These are phyloP conservation scores for Hepsetus odoe DNA, from an alignment of 2,113 vertebrate species.

Conservation along the genomic window DNA sequence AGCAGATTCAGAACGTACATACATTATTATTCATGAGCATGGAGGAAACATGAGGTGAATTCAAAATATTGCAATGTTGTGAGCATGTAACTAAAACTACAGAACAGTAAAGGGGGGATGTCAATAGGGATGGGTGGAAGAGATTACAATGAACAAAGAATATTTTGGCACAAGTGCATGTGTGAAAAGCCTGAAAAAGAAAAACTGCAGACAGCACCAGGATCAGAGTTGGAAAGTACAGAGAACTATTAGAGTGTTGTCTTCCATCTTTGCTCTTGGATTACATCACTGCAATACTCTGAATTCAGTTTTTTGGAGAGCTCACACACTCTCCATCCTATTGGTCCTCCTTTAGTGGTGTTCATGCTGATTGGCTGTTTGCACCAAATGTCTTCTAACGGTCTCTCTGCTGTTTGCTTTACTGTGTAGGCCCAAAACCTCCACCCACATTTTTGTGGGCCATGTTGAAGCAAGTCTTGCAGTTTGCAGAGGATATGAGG, in stretches of 20 bases:
- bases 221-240: slow-evolving; percentile 16
- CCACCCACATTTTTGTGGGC: slow-evolving; percentile 9
- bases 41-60: slow-evolving; percentile 51
- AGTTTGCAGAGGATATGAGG: slow-evolving; percentile 10
- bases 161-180: slow-evolving; percentile 29
- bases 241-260: slow-evolving; percentile 15
- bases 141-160: slow-evolving; percentile 10
- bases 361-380: slow-evolving; percentile 58
- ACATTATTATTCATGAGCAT: slow-evolving; percentile 67
- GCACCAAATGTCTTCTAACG: slow-evolving; percentile 50
- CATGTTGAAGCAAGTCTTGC: slow-evolving; percentile 33
- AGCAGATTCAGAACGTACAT: slow-evolving; percentile 70
- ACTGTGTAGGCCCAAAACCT: slow-evolving; percentile 52
- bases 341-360: slow-evolving; percentile 55
- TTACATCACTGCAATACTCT: slow-evolving; percentile 46
- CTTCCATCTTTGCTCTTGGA: slow-evolving; percentile 38
- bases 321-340: slow-evolving; percentile 31
- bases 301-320: slow-evolving; percentile 40
- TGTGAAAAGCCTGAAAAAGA: background rate
- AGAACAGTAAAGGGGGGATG: background rate
- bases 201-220: background rate
- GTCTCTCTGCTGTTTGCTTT: slow-evolving; percentile 32
- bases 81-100: slow-evolving; percentile 17
- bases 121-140: background rate
- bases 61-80: slow-evolving; percentile 39